These are phyloP conservation scores for Trichoplusia ni DNA, from an alignment of 1,140 invertebrate genomes.

Conservation along the genomic window DNA sequence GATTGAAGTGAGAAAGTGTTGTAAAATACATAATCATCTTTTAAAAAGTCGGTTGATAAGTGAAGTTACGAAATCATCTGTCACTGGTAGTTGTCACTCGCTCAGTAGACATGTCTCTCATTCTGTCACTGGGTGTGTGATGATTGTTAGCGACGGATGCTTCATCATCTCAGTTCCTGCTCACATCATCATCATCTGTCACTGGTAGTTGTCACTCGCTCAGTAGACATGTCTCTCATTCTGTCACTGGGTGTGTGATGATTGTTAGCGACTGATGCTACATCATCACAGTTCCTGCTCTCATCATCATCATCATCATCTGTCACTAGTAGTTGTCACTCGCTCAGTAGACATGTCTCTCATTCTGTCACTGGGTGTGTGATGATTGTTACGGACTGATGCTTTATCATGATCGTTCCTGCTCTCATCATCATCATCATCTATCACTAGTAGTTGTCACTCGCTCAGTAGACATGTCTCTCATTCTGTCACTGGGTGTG, in stretches of 20 bases:
- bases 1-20: no score
- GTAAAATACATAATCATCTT: no score
- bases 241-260: no score
- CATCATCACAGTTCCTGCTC: no score
- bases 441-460: slow-evolving; percentile 51
- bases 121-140: no score
- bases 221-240: background rate
- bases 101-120: slow-evolving; percentile 41
- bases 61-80: no score
- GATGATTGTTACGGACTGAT: slow-evolving; percentile 17
- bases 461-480: slow-evolving; percentile 41
- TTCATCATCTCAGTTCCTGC: background rate
- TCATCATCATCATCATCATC: slow-evolving; percentile 29
- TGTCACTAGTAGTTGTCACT: slow-evolving; percentile 36
- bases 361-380: slow-evolving; percentile 54
- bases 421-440: slow-evolving; percentile 33
- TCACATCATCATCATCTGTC: slow-evolving; percentile 29
- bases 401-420: slow-evolving; percentile 36
- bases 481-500: no score
- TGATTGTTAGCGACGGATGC: no score
- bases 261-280: no score
- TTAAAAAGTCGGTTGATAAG: no score
- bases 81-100: slow-evolving; percentile 46
- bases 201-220: slow-evolving; percentile 46
- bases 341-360: slow-evolving; percentile 37